Conservation (phyloP, 2,888 invertebrate genomes). For the Eupithecia vulgata region DNA sequence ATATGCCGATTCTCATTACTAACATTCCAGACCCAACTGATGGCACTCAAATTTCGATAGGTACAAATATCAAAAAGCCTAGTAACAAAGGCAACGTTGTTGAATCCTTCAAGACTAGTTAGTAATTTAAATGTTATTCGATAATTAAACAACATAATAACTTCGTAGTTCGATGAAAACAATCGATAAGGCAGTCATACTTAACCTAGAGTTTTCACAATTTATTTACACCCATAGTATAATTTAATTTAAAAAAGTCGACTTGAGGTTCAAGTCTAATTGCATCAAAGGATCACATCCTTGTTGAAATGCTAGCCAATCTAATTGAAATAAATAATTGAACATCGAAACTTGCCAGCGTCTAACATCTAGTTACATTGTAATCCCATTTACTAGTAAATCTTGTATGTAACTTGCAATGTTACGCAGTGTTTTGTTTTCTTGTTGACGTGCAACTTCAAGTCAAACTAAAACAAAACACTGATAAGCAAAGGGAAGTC, state of each 20-base stretch:
- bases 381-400: not conserved
- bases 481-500: not conserved
- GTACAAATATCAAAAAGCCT: constrained; percentile 28
- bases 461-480: not conserved
- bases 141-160: constrained; percentile 39
- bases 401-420: not conserved
- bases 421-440: not conserved
- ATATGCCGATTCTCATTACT: constrained; percentile 31
- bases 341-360: not conserved
- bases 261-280: not conserved
- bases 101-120: constrained; percentile 62
- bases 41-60: constrained; percentile 56
- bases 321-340: constrained; percentile 32
- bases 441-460: not conserved
- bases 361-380: constrained; percentile 3
- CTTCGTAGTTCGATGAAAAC: constrained; percentile 56
- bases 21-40: constrained; percentile 49
- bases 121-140: constrained; percentile 46
- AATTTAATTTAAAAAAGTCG: constrained; percentile 13
- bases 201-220: constrained; percentile 28
- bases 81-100: constrained; percentile 48
- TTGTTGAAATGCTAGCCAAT: constrained; percentile 25
- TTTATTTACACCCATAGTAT: constrained; percentile 27
- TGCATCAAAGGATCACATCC: constrained; percentile 29
- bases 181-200: constrained; percentile 63